Percentiles rank a stretch among this genome's conserved stretches.
Conservation (phyloP, 2,888 invertebrate genomes). For the Pterostichus madidus region DNA sequence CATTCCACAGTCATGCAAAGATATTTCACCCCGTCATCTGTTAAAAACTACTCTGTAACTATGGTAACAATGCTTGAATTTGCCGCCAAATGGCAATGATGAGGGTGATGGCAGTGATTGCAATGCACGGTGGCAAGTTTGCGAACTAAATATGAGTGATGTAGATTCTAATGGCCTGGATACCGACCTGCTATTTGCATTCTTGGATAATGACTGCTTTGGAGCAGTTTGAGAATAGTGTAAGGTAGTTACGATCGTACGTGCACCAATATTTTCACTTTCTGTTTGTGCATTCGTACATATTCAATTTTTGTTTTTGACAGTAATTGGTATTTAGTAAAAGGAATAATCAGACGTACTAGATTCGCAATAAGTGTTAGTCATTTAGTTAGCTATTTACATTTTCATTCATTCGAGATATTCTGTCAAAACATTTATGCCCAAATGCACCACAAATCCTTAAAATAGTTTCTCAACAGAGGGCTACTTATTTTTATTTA, state of each 20-base stretch:
- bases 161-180: slow-evolving; percentile 27
- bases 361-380: too few species aligned
- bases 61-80: slow-evolving; percentile 11
- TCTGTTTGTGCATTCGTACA: background rate
- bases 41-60: slow-evolving; percentile 32
- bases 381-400: too few species aligned
- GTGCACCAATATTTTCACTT: slow-evolving; percentile 23
- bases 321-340: too few species aligned
- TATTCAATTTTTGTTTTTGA: slow-evolving; percentile 13
- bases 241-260: slow-evolving; percentile 27
- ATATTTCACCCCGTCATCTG: slow-evolving; percentile 2
- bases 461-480: too few species aligned
- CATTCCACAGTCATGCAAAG: background rate
- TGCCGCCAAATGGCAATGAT: slow-evolving; percentile 2
- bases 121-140: slow-evolving; percentile 35
- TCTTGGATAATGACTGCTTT: slow-evolving; percentile 38
- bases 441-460: too few species aligned
- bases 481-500: too few species aligned
- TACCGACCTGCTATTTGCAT: slow-evolving; percentile 39
- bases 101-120: background rate
- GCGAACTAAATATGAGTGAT: slow-evolving; percentile 30
- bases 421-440: too few species aligned
- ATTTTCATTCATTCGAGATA: too few species aligned
- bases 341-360: too few species aligned
- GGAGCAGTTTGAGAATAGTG: slow-evolving; percentile 24